Base-by-base conservation (phyloP, 2,797 vertebrate genomes). In the Tenualosa thibaudeaui region DNA sequence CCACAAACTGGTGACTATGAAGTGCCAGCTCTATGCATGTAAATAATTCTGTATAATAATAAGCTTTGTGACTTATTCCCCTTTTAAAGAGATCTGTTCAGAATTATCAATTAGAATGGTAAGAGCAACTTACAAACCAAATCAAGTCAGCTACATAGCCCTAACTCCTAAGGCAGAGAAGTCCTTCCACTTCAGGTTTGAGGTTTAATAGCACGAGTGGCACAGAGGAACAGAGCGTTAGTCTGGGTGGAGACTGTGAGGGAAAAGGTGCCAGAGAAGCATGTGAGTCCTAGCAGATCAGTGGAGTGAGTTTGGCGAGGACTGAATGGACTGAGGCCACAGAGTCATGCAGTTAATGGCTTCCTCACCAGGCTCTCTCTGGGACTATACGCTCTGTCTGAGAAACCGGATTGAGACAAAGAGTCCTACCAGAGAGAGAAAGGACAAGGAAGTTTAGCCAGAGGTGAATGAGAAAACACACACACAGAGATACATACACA, bases 301-400 rank as follows among this genome's bases (percentile, higher is more conserved):
- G 40, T 43, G 10, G 12, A 40, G 10, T 37, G 71, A 78, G 71
- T 22, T 65, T 78, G 71, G 71, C 37, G 1, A 51, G 50, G 50
- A 46, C 40, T 7, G 65, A 40, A 40, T 19, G 71, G 68, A 15
- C 68, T 8, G 71, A 17, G 31, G 65, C 40, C 22, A 19, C 8
- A 13, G n/a, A n/a, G 54, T 62, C 12, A 83, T 85, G 86, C 58
- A 0, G 81, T 81, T 81, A 83, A 86, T 81, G 82, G 81, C 71
- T 68, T 87, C 85, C 95, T 94, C 88, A 95, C 95, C 92, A 93
- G 91, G 88, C 94, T 94, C 88, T 95, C 95, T 87, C 95, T 93
- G 89, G 95, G 94, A 89, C 94, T 95, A 92, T 95, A 96, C 84
- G 95, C 93, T 87, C 92, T 94, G 68, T 96, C 95, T 86, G 94